Base-by-base conservation (phyloP, 2,888 invertebrate genomes). In the Adelphocoris suturalis region DNA sequence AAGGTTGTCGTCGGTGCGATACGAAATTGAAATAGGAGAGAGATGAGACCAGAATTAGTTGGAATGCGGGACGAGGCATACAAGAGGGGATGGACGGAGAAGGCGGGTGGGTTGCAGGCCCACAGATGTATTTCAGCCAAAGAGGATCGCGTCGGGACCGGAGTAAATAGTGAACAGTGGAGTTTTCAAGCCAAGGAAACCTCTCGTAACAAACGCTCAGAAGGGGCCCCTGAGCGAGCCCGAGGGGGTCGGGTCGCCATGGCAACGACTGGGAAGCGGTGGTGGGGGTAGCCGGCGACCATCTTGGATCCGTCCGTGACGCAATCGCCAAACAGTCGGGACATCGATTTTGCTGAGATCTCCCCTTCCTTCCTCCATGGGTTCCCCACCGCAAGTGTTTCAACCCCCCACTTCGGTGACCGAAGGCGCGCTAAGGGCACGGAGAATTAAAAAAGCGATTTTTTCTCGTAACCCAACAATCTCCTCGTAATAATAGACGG, bases 261-360 rank as follows among this genome's bases (percentile, higher is more conserved):
- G 52, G 52, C 82, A 82, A 82, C 82, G 52, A 13, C 82, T 47
- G n/a, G 46, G 78, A 82, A 52, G 82, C 47, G 16, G 78, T 47
- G 23, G 82, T 16, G 85, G 55, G 55, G 61, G 55, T 12, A 16
- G 19, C 46, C 57, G 88, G 23, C 88, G 85, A 75, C 86, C 88
- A 88, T 88, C 28, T 88, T 88, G 88, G 52, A 78, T 78, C 28
- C 27, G 11, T 47, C 19, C 78, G 88, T 88, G 88, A 88, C 88
- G 88, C 80, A 88, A 88, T 88, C 88, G 76, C 80, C 78, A 52
- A 88, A 88, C 88, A 88, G 88, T 78, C 88, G 88, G 23, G 23
- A 48, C 88, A 88, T 88, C 88, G 88, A 88, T 88, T 88, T 88
- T 88, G 88, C 47, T 85, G 85, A 9, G 57, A 85, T 61, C 85